Base-by-base conservation (phyloP, 2,888 invertebrate species). In the Isotomurus palustris region DNA sequence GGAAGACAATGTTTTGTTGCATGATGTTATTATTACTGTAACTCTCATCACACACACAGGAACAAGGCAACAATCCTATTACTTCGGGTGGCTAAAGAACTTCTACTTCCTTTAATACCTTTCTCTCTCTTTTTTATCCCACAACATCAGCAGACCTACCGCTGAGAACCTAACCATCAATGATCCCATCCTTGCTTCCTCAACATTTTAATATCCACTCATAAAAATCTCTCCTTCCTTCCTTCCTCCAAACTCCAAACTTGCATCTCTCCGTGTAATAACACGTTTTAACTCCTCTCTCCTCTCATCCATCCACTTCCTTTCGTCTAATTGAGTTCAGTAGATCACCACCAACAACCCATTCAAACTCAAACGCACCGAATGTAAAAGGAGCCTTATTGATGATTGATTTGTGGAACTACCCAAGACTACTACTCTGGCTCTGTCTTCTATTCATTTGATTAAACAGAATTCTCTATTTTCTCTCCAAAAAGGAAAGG, bases 11-110 rank as follows among this genome's bases (percentile, higher is more conserved):
- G 8, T 14, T 14, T 40, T 12, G 10, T 40, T 43, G 3, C 24
- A 43, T 43, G 22, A 43, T 43, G 38, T 19, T 43, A 43, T 35
- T 4, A 29, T 47, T 49, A 32, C n/a, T n/a, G n/a, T n/a, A n/a
- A n/a, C n/a, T 49, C 21, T 28, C 49, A 49, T 35, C 35, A 49
- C 35, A 35, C 35, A 49, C 49, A 49, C 17, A 35, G 29, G 53
- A 53, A 40, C 19, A 24, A 17, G 48, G 52, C n/a, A n/a, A 49
- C 54, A 62, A 64, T 62, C 59, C 59, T 60, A 65, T 64, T 62
- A 66, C 60, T 58, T 62, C 61, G 64, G 58, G 56, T 62, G 56
- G 66, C 55, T 66, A 63, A 57, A 66, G 63, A 63, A 56, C 64
- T 62, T 64, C 59, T 61, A 61, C 57, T 57, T 59, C 60, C 57